These are phyloP conservation scores for Atta colombica DNA, from an alignment of 1,140 invertebrate species.

Conservation along the genomic window DNA sequence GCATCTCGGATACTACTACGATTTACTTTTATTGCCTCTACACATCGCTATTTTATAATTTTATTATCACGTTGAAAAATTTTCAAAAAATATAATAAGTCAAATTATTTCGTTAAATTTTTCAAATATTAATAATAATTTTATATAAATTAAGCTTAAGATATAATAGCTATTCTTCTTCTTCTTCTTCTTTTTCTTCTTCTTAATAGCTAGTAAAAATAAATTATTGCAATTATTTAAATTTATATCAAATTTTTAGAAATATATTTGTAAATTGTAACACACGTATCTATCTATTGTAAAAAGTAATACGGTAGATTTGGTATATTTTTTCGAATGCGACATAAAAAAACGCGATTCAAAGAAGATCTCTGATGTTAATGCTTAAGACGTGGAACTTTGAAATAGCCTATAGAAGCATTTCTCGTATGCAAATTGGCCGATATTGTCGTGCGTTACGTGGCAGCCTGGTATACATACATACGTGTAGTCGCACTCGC, in stretches of 20 bases:
- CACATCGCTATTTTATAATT: neutral
- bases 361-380: constrained; percentile 30
- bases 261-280: too few species aligned
- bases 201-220: neutral
- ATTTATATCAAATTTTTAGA: neutral
- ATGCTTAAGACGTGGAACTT: constrained; percentile 37
- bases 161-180: neutral
- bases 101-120: neutral
- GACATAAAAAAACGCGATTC: constrained; percentile 19
- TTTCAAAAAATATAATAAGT: neutral
- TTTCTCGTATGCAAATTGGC: constrained; percentile 83
- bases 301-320: neutral
- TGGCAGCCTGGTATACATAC: constrained; percentile 68
- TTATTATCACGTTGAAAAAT: neutral
- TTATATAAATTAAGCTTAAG: neutral
- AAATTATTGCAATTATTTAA: neutral
- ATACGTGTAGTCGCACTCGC: constrained; percentile 56
- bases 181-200: too few species aligned
- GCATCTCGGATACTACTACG: neutral
- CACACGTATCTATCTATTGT: neutral
- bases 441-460: constrained; percentile 82
- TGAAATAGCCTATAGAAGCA: constrained; percentile 74
- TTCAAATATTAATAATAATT: neutral
- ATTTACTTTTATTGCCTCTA: neutral
- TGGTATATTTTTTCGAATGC: neutral